Evolutionary conservation across 2,888 invertebrate species (phyloP).

Genomic region (Calameuta idolon): DNA sequence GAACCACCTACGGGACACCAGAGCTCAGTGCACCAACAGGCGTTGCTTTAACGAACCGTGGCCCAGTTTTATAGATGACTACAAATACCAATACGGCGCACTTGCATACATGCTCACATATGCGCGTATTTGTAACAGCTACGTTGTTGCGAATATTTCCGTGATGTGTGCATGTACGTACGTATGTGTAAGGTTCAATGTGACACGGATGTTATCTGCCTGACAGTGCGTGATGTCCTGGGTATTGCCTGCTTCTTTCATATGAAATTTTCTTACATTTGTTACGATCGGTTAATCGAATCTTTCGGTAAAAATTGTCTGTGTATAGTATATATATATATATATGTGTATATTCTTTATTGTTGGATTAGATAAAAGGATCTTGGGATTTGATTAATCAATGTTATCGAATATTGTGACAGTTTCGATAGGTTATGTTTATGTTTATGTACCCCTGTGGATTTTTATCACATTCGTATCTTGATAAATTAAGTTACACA

Average conservation of each 20-base stretch:
- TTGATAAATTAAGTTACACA: not conserved
- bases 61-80: not conserved
- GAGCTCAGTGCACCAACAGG: no score
- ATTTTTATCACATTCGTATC: not conserved
- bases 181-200: not conserved
- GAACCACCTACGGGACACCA: no score
- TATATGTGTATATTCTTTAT: no score
- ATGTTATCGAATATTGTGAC: not conserved
- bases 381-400: not conserved
- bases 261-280: not conserved
- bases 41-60: not conserved
- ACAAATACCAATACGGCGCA: not conserved
- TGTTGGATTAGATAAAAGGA: no score
- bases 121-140: no score
- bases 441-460: not conserved
- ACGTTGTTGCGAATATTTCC: not conserved
- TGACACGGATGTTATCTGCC: not conserved
- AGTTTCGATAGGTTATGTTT: no score
- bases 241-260: not conserved
- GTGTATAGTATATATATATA: no score
- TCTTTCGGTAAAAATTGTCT: no score
- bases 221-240: not conserved
- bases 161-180: not conserved
- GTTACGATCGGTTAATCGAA: not conserved
- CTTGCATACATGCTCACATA: no score